A percentile compares a stretch with the other conserved stretches of the same genome.
These are phyloP conservation scores for Monopis laevigella DNA, from an alignment of 2,888 invertebrate genomes.

Conservation along the genomic window DNA sequence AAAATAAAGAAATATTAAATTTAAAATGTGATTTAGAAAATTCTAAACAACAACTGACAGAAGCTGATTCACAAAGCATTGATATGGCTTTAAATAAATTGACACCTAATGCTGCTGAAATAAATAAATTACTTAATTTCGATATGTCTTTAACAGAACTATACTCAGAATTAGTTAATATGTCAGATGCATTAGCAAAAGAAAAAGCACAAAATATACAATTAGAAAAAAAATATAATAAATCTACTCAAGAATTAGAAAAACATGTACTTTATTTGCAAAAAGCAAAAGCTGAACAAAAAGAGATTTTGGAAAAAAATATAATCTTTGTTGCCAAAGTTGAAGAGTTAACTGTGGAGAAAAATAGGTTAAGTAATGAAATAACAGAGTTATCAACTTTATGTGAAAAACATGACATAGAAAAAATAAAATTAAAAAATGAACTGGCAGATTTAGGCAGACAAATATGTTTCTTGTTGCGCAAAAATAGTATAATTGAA, in stretches of 20 bases:
- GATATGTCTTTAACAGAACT: constrained; percentile 93
- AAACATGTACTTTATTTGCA: constrained; percentile 88
- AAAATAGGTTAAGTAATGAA: constrained; percentile 74
- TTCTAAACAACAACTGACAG: constrained; percentile 84
- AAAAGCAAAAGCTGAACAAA: constrained; percentile 84
- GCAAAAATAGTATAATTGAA: too few species aligned
- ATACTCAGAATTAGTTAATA: constrained; percentile 85
- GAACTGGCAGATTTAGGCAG: constrained; percentile 83
- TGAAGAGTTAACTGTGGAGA: constrained; percentile 76
- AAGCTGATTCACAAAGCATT: constrained; percentile 74
- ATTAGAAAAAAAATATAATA: constrained; percentile 81
- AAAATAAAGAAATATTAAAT: constrained; percentile 72
- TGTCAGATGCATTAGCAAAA: constrained; percentile 76
- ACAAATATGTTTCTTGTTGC: constrained; percentile 83
- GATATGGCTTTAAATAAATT: constrained; percentile 64
- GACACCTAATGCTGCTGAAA: constrained; percentile 90
- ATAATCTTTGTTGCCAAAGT: constrained; percentile 74
- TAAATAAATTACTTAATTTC: constrained; percentile 86
- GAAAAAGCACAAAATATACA: constrained; percentile 85
- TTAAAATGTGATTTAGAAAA: constrained; percentile 82
- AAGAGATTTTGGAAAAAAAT: constrained; percentile 77
- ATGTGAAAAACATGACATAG: constrained; percentile 75
- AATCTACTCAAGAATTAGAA: constrained; percentile 86
- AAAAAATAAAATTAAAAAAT: constrained; percentile 80
- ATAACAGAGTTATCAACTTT: constrained; percentile 76